Percentiles rank a stretch among this genome's conserved stretches.
Conservation (phyloP, 1,140 invertebrate species). For the Penaeus chinensis region DNA sequence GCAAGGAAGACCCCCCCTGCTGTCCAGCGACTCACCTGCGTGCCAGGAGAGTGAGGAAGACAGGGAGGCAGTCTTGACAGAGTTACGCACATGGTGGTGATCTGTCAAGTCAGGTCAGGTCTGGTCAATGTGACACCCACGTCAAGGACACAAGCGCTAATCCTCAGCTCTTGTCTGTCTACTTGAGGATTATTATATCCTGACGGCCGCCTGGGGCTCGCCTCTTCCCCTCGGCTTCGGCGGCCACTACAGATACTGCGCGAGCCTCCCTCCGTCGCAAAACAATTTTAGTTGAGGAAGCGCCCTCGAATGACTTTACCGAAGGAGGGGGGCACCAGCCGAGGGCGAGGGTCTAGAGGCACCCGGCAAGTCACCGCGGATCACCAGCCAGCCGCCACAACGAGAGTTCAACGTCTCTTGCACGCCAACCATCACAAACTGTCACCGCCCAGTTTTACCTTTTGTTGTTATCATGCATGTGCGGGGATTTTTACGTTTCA, state of each 20-base stretch:
- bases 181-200: slow-evolving; percentile 50
- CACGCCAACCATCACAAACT: slow-evolving; percentile 36
- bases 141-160: slow-evolving; percentile 49
- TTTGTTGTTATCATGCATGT: slow-evolving; percentile 50
- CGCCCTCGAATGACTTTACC: too few relatives aligned
- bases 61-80: slow-evolving; percentile 63
- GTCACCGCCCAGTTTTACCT: slow-evolving; percentile 30
- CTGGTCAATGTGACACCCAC: slow-evolving; percentile 56
- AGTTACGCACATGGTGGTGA: slow-evolving; percentile 63
- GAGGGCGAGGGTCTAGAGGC: slow-evolving; percentile 32
- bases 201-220: slow-evolving; percentile 29
- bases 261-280: too few relatives aligned
- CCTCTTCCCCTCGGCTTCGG: slow-evolving; percentile 45
- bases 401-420: slow-evolving; percentile 45
- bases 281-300: too few relatives aligned
- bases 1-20: slow-evolving; percentile 44
- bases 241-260: neutral
- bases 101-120: slow-evolving; percentile 63
- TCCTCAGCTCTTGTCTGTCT: slow-evolving; percentile 53
- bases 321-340: neutral
- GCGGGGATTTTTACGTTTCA: slow-evolving; percentile 25
- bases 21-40: slow-evolving; percentile 62
- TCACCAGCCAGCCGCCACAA: slow-evolving; percentile 40
- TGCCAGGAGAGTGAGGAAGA: slow-evolving; percentile 63
- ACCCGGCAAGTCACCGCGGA: slow-evolving; percentile 5